Percentiles rank a stretch among this genome's conserved stretches.
phyloP scores from a whole-genome alignment of 2,113 vertebrate genomes.

The Erythrocercus mccallii region DNA sequence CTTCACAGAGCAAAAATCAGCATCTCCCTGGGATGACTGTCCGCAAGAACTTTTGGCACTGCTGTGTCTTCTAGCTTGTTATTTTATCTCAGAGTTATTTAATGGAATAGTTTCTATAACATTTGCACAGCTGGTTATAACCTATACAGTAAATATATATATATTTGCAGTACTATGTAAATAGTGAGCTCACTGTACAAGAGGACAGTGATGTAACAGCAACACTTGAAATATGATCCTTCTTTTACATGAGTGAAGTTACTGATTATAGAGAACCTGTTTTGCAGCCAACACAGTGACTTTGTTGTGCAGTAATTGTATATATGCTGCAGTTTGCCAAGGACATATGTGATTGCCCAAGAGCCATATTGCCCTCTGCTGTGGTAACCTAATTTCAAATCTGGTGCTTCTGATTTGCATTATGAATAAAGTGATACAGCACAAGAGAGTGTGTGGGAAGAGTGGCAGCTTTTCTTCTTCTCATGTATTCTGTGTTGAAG shows the following conservation, averaged over 20 bases:
- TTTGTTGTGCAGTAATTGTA: conserved; percentile 29
- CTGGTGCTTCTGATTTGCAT: conserved; percentile 61
- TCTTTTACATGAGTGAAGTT: conserved; percentile 5
- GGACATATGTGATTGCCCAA: conserved; percentile 39
- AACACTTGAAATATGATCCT: not conserved
- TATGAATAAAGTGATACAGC: conserved; percentile 60
- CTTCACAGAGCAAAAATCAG: not conserved
- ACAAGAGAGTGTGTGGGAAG: not conserved
- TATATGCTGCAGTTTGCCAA: conserved; percentile 38
- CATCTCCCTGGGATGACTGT: not conserved
- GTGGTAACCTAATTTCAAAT: conserved; percentile 62
- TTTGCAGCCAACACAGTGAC: not conserved
- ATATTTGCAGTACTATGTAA: not conserved
- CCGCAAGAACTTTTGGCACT: not conserved
- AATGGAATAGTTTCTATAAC: not conserved
- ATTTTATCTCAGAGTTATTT: not conserved
- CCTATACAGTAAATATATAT: not conserved
- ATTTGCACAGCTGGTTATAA: not conserved
- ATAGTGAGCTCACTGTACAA: not conserved
- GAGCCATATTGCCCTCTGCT: conserved; percentile 57
- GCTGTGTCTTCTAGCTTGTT: not conserved
- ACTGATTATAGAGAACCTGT: not conserved
- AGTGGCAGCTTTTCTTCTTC: conserved; percentile 32
- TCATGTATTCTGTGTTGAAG: not conserved
- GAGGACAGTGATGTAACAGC: not conserved